These are phyloP conservation scores for Rhinoptilus africanus DNA, from an alignment of 2,113 vertebrate genomes.

Conservation along the genomic window DNA sequence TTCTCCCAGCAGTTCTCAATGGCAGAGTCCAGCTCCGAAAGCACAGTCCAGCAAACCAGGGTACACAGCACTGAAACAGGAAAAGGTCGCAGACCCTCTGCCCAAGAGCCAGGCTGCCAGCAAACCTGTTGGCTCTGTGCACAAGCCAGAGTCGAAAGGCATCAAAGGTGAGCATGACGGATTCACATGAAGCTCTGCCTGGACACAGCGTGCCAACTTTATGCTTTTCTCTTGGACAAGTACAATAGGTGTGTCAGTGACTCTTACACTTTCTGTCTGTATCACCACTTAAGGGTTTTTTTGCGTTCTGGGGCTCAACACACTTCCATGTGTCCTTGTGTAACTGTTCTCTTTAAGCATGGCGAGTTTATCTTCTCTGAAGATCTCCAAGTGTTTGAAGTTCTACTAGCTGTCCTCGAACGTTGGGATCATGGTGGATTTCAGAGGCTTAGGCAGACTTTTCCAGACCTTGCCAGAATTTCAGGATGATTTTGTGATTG, in stretches of 20 bases:
- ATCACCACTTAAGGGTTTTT: not conserved
- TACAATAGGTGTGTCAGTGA: not conserved
- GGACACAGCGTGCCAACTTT: not conserved
- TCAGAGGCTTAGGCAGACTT: not conserved
- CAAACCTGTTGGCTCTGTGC: not conserved
- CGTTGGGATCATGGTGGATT: not conserved
- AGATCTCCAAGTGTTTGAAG: not conserved
- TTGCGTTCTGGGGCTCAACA: not conserved
- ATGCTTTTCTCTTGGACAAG: not conserved
- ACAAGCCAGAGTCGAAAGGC: not conserved
- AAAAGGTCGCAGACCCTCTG: not conserved
- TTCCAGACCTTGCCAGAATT: not conserved
- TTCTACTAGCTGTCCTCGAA: not conserved
- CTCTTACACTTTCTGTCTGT: not conserved
- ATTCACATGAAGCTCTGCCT: not conserved
- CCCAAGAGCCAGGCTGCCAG: not conserved
- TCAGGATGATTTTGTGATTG: not conserved
- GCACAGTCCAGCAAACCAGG: not conserved
- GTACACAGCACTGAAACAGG: not conserved
- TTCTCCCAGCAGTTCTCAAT: not conserved
- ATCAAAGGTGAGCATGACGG: conserved; percentile 50
- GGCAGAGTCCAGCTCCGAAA: not conserved
- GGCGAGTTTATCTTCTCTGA: not conserved
- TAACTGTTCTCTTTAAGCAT: not conserved
- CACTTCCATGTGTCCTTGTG: not conserved